Evolutionary conservation across 2,888 invertebrate genomes (phyloP).

Genomic region (Plebejus melissa): DNA sequence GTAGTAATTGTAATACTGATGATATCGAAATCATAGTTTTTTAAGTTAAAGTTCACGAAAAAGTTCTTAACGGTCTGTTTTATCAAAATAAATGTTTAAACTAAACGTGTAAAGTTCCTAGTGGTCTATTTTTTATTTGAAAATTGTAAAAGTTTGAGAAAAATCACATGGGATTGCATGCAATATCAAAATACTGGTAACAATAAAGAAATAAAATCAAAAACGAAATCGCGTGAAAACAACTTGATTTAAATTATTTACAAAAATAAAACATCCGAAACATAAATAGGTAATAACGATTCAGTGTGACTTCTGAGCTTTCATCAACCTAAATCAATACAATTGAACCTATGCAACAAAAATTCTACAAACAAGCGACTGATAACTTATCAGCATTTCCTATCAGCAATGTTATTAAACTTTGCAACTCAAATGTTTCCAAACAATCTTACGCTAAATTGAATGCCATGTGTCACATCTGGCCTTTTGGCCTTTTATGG

Average conservation of each 20-base stretch:
- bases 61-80: too few relatives aligned
- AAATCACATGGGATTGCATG: too few relatives aligned
- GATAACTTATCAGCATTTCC: conserved; percentile 18
- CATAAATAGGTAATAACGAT: background rate
- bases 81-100: too few relatives aligned
- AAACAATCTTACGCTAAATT: background rate
- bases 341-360: background rate
- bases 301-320: background rate
- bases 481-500: background rate
- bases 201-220: background rate
- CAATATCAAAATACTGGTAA: background rate
- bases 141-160: too few relatives aligned
- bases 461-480: background rate
- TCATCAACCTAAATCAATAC: background rate
- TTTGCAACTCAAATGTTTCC: background rate
- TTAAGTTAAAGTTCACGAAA: background rate
- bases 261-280: background rate
- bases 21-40: background rate
- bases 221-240: background rate
- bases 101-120: too few relatives aligned
- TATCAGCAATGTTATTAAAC: conserved; percentile 5
- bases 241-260: background rate
- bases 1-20: background rate
- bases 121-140: too few relatives aligned
- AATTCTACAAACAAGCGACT: conserved; percentile 12